phyloP scores from a whole-genome alignment of 2,113 vertebrate genomes.

The Recurvirostra avosetta region DNA sequence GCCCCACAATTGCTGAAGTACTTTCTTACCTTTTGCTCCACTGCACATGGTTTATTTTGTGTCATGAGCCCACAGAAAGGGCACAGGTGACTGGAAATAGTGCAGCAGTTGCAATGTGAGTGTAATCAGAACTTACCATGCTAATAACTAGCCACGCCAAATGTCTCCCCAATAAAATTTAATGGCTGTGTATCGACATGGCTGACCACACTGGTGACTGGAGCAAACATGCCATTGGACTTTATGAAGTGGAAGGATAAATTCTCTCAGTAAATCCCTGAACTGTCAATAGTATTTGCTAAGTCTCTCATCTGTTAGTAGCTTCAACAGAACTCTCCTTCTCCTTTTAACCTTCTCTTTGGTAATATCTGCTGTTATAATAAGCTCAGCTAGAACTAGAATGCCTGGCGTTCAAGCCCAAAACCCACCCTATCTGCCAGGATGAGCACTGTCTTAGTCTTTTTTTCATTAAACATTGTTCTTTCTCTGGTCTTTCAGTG shows the following conservation, averaged over 20 bases:
- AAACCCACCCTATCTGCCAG: rapidly evolving
- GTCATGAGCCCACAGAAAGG: background rate
- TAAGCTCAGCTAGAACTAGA: background rate
- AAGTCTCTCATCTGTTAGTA: background rate
- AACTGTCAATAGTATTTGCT: background rate
- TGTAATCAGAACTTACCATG: background rate
- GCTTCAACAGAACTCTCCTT: background rate
- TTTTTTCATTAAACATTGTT: background rate
- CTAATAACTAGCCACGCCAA: background rate
- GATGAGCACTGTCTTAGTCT: background rate
- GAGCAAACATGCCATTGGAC: background rate
- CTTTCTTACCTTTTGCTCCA: background rate
- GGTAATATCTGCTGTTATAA: background rate
- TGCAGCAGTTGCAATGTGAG: background rate
- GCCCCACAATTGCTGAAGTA: background rate
- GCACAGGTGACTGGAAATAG: background rate
- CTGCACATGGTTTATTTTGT: background rate
- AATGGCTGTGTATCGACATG: background rate
- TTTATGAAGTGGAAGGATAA: background rate
- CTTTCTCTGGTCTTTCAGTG: background rate
- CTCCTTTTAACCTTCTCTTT: background rate
- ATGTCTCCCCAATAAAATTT: background rate
- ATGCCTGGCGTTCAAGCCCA: background rate
- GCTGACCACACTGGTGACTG: background rate
- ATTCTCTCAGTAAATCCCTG: background rate